Evolutionary conservation across 2,113 vertebrate species (phyloP).

Genomic region (Pelvicachromis taeniatus): DNA sequence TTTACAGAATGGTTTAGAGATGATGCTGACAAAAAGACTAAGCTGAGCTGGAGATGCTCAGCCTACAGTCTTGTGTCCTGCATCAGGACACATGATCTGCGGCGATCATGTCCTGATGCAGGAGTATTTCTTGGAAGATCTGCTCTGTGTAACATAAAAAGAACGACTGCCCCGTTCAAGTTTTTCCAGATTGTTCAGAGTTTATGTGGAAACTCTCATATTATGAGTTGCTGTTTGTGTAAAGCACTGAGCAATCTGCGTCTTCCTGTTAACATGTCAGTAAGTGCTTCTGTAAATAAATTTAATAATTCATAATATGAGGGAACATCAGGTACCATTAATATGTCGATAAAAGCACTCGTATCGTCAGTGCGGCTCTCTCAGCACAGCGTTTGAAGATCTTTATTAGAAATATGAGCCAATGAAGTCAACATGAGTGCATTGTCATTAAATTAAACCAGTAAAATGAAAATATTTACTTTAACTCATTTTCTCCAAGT

Average conservation of each 20-base stretch:
- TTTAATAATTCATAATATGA: conserved; percentile 12
- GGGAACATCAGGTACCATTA: not conserved
- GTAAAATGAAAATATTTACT: not conserved
- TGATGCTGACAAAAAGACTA: not conserved
- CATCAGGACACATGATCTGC: no score
- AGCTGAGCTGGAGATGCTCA: not conserved
- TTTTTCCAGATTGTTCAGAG: not conserved
- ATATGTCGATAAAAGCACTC: not conserved
- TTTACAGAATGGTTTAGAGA: not conserved
- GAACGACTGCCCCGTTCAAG: not conserved
- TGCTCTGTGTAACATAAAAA: not conserved
- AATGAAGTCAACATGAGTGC: not conserved
- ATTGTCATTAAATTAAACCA: not conserved
- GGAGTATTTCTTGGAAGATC: not conserved
- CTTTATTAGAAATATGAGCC: not conserved
- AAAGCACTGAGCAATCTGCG: not conserved
- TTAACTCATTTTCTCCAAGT: not conserved
- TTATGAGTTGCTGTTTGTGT: not conserved
- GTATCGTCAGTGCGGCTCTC: not conserved
- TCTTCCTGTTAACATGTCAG: not conserved
- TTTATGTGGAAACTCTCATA: not conserved
- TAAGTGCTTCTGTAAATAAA: not conserved
- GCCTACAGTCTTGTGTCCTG: no score
- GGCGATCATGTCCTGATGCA: not conserved
- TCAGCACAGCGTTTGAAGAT: not conserved